Percentiles rank a stretch among this genome's conserved stretches.
phyloP scores from a whole-genome alignment of 2,113 vertebrate genomes.

The Xenopus borealis region DNA sequence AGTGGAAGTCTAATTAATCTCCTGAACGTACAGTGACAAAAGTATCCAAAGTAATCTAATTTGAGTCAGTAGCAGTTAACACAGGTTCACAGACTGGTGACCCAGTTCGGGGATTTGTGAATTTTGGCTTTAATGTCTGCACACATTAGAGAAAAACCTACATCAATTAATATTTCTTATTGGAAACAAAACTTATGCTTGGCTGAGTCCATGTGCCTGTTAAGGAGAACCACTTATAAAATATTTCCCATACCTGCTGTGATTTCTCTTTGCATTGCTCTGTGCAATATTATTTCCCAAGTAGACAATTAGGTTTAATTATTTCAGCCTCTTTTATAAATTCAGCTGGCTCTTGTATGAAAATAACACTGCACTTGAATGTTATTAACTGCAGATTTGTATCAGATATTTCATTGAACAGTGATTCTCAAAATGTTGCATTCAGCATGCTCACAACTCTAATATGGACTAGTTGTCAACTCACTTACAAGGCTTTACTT shows the following conservation, averaged over 20 bases:
- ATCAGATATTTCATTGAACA: too few species aligned
- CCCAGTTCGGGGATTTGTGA: background rate
- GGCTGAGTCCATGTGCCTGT: background rate
- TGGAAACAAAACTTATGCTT: background rate
- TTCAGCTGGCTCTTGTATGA: too few species aligned
- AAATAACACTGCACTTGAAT: too few species aligned
- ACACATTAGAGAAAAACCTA: background rate
- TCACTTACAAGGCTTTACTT: too few species aligned
- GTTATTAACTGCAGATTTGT: too few species aligned
- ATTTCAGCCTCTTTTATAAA: too few species aligned
- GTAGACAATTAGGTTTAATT: too few species aligned
- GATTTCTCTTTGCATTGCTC: background rate
- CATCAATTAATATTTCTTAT: conserved; percentile 2
- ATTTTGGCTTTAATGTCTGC: background rate
- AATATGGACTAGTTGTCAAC: too few species aligned
- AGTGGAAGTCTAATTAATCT: background rate
- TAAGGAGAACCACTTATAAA: background rate
- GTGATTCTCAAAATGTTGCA: too few species aligned
- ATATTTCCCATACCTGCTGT: conserved; percentile 3
- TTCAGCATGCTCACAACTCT: too few species aligned
- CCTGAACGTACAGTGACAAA: background rate
- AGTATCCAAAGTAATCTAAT: background rate
- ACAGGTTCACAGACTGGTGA: background rate
- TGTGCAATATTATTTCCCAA: too few species aligned
- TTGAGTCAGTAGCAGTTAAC: background rate